phyloP scores from a whole-genome alignment of 2,797 vertebrate genomes.

The Oreortyx pictus region DNA sequence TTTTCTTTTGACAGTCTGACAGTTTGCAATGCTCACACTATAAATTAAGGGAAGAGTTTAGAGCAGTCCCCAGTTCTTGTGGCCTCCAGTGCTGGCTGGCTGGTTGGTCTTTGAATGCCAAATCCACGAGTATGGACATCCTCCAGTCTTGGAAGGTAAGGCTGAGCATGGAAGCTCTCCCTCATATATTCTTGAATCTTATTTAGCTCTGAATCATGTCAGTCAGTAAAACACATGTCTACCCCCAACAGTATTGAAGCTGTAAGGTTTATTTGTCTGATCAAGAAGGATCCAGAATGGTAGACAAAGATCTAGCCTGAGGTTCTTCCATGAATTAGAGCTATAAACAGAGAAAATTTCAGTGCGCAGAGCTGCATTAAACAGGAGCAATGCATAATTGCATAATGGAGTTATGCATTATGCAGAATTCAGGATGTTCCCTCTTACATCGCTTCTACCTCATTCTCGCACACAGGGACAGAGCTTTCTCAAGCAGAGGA shows the following conservation, averaged over 20 bases:
- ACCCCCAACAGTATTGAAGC: background rate
- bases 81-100: background rate
- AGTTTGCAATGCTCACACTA: background rate
- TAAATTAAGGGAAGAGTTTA: background rate
- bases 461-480: background rate
- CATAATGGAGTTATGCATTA: background rate
- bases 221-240: background rate
- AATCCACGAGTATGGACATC: background rate
- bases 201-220: background rate
- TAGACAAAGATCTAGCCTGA: background rate
- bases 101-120: background rate
- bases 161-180: accelerated
- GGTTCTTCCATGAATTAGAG: background rate
- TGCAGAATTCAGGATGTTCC: background rate
- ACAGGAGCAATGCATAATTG: background rate
- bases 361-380: background rate
- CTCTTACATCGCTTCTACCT: background rate
- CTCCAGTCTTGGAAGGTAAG: background rate
- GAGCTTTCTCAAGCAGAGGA: background rate
- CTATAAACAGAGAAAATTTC: background rate
- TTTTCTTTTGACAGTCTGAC: background rate
- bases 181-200: background rate
- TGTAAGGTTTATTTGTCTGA: background rate
- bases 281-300: background rate
- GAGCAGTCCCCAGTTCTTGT: accelerated